Evolutionary conservation across 2,113 vertebrate species (phyloP).

Genomic region (Monarcha castaneiventris): DNA sequence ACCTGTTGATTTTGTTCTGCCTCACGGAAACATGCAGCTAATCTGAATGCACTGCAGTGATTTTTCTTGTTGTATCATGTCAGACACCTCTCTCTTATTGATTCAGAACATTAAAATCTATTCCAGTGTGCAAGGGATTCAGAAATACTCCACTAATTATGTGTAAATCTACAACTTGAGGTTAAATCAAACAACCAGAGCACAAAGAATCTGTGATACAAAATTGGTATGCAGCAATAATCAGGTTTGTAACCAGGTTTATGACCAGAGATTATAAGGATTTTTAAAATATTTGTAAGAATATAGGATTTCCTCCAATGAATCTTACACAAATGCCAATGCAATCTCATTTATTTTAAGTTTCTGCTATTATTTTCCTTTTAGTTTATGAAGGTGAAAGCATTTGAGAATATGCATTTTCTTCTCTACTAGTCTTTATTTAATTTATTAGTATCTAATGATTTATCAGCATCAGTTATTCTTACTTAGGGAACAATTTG

Average conservation of each 20-base stretch:
- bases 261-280: neutral
- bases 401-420: neutral
- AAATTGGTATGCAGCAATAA: neutral
- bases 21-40: neutral
- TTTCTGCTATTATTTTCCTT: neutral
- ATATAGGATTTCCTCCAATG: neutral
- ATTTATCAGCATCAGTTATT: neutral
- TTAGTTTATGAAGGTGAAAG: neutral
- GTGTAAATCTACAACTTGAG: neutral
- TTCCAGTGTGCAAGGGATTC: neutral
- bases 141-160: neutral
- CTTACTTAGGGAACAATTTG: neutral
- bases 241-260: neutral
- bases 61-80: neutral
- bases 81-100: slow-evolving; percentile 5
- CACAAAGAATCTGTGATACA: neutral
- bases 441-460: neutral
- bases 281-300: neutral
- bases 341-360: neutral
- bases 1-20: slow-evolving; percentile 34
- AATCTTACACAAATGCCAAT: neutral
- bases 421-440: neutral
- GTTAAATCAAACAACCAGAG: neutral
- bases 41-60: neutral
- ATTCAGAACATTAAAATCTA: slow-evolving; percentile 37